These are phyloP conservation scores for Dasypogon diadema DNA, from an alignment of 2,888 invertebrate genomes.

Conservation along the genomic window DNA sequence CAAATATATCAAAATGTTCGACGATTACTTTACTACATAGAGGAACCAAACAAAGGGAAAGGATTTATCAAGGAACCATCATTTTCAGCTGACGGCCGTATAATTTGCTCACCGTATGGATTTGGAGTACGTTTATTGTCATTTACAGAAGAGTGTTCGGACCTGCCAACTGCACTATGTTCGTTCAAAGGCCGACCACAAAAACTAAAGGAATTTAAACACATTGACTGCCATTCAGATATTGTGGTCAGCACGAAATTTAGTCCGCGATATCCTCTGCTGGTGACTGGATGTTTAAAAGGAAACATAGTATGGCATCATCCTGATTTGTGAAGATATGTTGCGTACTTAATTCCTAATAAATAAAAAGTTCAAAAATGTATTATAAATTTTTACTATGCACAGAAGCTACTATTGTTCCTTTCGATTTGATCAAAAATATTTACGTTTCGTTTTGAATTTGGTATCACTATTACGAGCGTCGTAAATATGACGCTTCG, in stretches of 20 bases:
- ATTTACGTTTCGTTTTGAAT: too few relatives aligned
- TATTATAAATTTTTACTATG: too few relatives aligned
- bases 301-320: constrained; percentile 93
- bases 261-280: constrained; percentile 85
- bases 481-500: too few relatives aligned
- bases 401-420: too few relatives aligned
- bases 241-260: constrained; percentile 92
- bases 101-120: constrained; percentile 91
- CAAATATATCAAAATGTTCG: constrained; percentile 73
- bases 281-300: constrained; percentile 91
- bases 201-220: constrained; percentile 76
- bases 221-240: constrained; percentile 79
- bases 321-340: constrained; percentile 70
- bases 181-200: constrained; percentile 69
- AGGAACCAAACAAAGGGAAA: constrained; percentile 89
- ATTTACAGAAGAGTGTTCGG: constrained; percentile 82
- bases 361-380: background rate
- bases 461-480: too few relatives aligned
- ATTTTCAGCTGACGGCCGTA: constrained; percentile 89
- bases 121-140: constrained; percentile 87
- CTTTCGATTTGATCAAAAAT: too few relatives aligned
- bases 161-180: constrained; percentile 74
- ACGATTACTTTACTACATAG: constrained; percentile 83
- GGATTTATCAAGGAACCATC: constrained; percentile 94
- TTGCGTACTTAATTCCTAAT: constrained; percentile 7